Evolutionary conservation across 2,113 vertebrate species (phyloP).

Genomic region (Actenoides hombroni): DNA sequence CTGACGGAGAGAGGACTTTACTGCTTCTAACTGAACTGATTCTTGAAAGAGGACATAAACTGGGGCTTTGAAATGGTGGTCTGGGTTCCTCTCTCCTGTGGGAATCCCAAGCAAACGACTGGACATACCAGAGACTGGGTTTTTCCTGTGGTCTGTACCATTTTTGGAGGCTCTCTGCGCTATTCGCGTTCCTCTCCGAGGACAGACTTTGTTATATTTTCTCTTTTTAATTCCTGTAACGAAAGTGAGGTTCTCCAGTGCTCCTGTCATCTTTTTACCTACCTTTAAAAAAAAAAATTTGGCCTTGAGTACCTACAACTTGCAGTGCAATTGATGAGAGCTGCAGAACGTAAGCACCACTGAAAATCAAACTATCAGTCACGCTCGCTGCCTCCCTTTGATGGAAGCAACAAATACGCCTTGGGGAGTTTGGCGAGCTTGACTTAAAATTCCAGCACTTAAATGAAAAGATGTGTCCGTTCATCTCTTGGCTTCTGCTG

Average conservation of each 20-base stretch:
- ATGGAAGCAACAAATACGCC: not conserved
- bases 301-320: not conserved
- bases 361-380: slow-evolving; percentile 47
- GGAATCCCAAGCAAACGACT: not conserved
- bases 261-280: not conserved
- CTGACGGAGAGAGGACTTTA: not conserved
- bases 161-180: not conserved
- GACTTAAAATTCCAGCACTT: not conserved
- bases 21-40: not conserved
- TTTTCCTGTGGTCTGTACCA: not conserved
- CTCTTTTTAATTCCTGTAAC: not conserved
- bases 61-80: not conserved
- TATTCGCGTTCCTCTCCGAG: not conserved
- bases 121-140: not conserved
- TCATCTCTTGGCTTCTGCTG: not conserved
- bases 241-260: not conserved
- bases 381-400: slow-evolving; percentile 26
- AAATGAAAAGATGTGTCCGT: not conserved
- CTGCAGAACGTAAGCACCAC: slow-evolving; percentile 26
- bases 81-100: not conserved
- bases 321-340: not conserved
- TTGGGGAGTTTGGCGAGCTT: not conserved
- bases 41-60: not conserved
- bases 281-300: not conserved
- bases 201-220: not conserved